phyloP scores from a whole-genome alignment of 2,113 vertebrate species.

The Aegithalos caudatus region DNA sequence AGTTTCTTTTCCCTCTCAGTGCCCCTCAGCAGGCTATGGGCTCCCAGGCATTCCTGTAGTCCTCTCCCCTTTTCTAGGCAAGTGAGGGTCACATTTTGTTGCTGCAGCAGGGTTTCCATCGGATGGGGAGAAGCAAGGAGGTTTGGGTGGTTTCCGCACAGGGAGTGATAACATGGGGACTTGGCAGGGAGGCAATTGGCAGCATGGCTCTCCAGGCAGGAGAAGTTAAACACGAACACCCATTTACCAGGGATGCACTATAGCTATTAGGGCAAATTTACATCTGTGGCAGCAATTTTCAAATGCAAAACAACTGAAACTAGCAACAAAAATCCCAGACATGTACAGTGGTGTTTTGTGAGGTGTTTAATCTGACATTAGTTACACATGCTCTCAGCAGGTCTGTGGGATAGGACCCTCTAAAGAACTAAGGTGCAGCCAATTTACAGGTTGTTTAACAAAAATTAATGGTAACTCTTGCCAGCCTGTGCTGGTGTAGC shows the following conservation, averaged over 20 bases:
- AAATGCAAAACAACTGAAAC: background rate
- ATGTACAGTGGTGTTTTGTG: background rate
- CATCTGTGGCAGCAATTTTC: background rate
- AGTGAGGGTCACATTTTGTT: background rate
- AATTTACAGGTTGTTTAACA: background rate
- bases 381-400: accelerated
- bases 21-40: background rate
- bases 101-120: background rate
- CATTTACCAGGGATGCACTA: background rate
- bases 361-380: background rate
- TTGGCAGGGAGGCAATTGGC: background rate
- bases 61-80: background rate
- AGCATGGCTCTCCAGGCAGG: background rate
- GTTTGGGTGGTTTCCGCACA: background rate
- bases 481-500: background rate
- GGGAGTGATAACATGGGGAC: background rate
- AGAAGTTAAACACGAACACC: background rate
- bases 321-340: background rate
- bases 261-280: background rate
- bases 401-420: background rate
- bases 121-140: background rate
- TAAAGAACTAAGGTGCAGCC: background rate
- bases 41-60: accelerated
- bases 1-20: background rate
- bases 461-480: background rate